Conservation (phyloP, 2,797 vertebrate species). For the Mus minutoides region DNA sequence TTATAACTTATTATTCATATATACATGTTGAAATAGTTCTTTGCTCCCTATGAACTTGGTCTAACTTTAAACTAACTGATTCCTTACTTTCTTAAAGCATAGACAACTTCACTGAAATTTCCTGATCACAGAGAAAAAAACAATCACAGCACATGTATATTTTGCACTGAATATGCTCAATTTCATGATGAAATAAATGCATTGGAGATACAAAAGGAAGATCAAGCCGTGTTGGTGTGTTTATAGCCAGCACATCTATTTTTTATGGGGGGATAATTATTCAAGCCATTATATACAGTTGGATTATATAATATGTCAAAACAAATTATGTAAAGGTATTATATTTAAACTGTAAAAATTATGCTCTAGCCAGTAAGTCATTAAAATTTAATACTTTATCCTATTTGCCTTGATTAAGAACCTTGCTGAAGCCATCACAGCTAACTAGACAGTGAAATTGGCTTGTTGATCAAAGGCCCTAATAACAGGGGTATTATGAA, state of each 20-base stretch:
- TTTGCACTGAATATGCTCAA: not conserved
- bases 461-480: not conserved
- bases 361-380: not conserved
- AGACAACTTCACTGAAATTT: not conserved
- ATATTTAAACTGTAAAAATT: not conserved
- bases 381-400: not conserved
- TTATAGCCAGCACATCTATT: not conserved
- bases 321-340: not conserved
- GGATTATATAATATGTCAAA: not conserved
- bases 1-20: not conserved
- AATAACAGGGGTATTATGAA: not conserved
- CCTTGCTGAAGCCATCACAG: not conserved
- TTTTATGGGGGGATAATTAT: not conserved
- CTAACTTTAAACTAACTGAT: not conserved
- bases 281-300: not conserved
- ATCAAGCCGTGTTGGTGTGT: not conserved
- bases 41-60: not conserved
- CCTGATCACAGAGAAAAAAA: not conserved
- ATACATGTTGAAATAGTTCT: not conserved
- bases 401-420: not conserved
- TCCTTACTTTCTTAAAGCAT: not conserved
- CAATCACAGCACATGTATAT: not conserved
- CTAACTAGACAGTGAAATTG: not conserved
- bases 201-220: not conserved
- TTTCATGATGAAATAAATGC: not conserved